Conservation (phyloP, 2,888 invertebrate genomes). For the Drosophila paracracens region DNA sequence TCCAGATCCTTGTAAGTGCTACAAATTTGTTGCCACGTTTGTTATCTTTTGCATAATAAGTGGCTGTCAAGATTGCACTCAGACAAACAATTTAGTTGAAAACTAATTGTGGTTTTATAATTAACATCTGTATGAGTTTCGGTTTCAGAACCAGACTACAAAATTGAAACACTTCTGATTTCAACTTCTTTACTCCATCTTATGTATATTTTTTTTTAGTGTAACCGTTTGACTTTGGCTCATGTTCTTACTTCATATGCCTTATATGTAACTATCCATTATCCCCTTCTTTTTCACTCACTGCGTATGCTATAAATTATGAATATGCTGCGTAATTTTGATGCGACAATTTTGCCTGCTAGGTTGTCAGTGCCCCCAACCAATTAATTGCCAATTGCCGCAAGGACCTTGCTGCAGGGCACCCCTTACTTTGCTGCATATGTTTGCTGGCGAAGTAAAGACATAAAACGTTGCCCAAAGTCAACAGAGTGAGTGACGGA, state of each 20-base stretch:
- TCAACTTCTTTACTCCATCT: not conserved
- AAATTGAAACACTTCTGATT: not conserved
- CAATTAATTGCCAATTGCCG: constrained; percentile 75
- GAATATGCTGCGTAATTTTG: constrained; percentile 61
- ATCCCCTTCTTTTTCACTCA: constrained; percentile 9
- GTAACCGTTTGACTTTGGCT: not conserved
- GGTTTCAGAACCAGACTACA: not conserved
- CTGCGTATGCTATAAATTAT: constrained; percentile 73
- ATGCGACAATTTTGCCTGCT: constrained; percentile 45
- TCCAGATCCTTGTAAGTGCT: not conserved
- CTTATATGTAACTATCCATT: constrained; percentile 4
- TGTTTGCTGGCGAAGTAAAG: constrained; percentile 61
- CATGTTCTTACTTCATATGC: not conserved
- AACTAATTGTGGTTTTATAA: too few relatives aligned
- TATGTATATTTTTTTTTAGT: not conserved
- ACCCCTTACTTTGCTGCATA: constrained; percentile 20
- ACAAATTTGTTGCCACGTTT: constrained; percentile 16
- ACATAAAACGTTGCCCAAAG: constrained; percentile 68
- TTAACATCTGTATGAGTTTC: too few relatives aligned
- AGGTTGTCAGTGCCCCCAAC: constrained; percentile 22
- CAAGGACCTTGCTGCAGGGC: constrained; percentile 14
- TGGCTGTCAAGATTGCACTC: not conserved
- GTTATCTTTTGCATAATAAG: constrained; percentile 12
- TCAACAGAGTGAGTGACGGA: constrained; percentile 32
- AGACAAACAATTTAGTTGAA: too few relatives aligned